Percentiles rank a stretch among this genome's conserved stretches.
phyloP scores from a whole-genome alignment of 2,797 vertebrate species.

The Dicrostonyx torquatus region DNA sequence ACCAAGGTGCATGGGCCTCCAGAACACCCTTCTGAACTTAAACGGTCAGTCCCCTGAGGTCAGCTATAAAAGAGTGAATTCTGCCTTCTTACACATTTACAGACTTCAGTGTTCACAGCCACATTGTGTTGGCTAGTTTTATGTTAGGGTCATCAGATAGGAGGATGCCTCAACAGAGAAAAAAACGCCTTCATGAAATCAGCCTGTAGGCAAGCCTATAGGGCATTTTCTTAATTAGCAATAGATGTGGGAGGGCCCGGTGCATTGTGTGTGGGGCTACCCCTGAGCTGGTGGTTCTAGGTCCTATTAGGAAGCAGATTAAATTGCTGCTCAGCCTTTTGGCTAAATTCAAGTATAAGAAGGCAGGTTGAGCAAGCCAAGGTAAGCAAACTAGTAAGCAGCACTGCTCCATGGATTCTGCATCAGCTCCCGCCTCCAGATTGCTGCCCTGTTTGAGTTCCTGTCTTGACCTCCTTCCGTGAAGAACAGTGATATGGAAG shows the following conservation, averaged over 20 bases:
- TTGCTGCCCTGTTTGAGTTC: neutral
- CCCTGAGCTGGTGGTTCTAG: neutral
- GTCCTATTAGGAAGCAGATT: neutral
- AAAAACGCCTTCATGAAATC: neutral
- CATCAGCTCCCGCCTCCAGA: neutral
- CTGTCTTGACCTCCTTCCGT: neutral
- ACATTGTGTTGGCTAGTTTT: neutral
- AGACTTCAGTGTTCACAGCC: too few species aligned
- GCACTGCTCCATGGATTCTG: neutral
- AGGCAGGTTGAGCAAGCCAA: neutral
- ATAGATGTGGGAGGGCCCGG: neutral
- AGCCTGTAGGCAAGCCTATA: neutral
- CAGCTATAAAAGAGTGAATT: neutral
- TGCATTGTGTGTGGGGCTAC: too few species aligned
- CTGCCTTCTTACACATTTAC: neutral
- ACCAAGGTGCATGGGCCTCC: neutral
- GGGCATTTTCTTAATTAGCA: neutral
- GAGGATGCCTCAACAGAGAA: neutral
- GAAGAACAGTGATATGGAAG: neutral
- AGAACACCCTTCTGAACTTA: neutral
- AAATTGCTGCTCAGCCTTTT: neutral
- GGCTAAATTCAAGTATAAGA: neutral
- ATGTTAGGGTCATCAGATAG: neutral
- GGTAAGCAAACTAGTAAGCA: neutral
- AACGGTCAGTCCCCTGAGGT: neutral